Evolutionary conservation across 2,888 invertebrate genomes (phyloP).

Genomic region (Pyrgus malvae): DNA sequence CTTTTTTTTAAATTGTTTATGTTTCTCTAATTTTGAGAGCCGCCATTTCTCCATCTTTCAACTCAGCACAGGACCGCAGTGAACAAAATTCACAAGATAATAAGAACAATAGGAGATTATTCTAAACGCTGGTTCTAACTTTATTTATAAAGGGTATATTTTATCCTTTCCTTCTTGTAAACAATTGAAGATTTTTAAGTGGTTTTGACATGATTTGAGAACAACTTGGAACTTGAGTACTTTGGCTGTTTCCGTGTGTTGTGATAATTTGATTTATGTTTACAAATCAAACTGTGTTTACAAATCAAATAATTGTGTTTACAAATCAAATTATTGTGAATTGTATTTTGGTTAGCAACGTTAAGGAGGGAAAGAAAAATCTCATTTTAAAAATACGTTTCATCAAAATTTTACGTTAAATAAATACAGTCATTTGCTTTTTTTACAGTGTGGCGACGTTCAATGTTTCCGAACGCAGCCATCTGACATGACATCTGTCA

Average conservation of each 20-base stretch:
- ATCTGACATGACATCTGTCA: too few species aligned
- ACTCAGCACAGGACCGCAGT: slow-evolving; percentile 34
- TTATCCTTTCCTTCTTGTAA: slow-evolving; percentile 11
- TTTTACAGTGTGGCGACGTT: too few species aligned
- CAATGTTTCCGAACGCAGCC: too few species aligned
- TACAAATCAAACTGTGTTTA: too few species aligned
- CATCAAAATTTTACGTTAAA: too few species aligned
- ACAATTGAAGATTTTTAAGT: slow-evolving; percentile 20
- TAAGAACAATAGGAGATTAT: slow-evolving; percentile 46
- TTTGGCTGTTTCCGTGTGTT: background rate
- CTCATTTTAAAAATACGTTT: too few species aligned
- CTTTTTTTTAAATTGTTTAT: too few species aligned
- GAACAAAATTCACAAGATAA: slow-evolving; percentile 49
- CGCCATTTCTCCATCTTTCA: slow-evolving; percentile 9
- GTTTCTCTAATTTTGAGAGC: background rate
- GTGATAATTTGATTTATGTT: slow-evolving; percentile 6
- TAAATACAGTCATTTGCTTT: too few species aligned
- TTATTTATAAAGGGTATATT: slow-evolving; percentile 20
- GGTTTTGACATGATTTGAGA: slow-evolving; percentile 17
- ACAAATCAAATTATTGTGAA: too few species aligned
- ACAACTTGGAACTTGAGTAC: background rate
- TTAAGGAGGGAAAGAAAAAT: too few species aligned
- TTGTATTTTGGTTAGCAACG: too few species aligned
- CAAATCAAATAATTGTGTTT: too few species aligned
- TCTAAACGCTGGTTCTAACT: slow-evolving; percentile 10